Evolutionary conservation across 2,797 vertebrate genomes (phyloP), one percentile per base, ranked within the genome.

Genomic region (Pangasius krempfi): DNA sequence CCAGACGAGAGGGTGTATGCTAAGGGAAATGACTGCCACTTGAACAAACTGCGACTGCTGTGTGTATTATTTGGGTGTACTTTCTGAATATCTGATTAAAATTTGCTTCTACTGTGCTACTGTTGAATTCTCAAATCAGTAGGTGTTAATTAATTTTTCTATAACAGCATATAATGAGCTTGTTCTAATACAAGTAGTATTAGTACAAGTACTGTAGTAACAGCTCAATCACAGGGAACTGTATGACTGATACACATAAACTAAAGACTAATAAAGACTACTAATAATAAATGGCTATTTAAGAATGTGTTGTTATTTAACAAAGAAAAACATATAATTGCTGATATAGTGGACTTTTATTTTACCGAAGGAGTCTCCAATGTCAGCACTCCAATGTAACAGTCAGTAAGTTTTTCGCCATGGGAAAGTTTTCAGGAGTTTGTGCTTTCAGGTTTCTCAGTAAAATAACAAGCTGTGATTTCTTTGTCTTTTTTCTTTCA

Each of bases 21-120:
- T 37, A 62, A 90, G 83, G 91, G 92, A 94, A 94, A 94, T 86
- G 88, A 91, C 90, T 92, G 90, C 92, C 94, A 94, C 89, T 92
- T 94, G 91, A 72, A 91, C 90, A 93, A 94, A 95, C 87, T 89
- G 90, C 86, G 87, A 76, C 76, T 79, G 85, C 68, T 72, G 84
- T 68, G 85, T 87, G 62, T 68, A 70, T 52, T 66, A 84, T 84
- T 37, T 44, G 33, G 54, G 13, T 79, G 58, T 64, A 80, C 82
- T 89, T 56, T 78, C 72, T 44, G 88, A 60, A 66, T 54, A 70
- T 50, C 37, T 62, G 27, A 82, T 62, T 40, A 60, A 60, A 81
- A 80, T 25, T 6, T 8, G n/a, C 25, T 47, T 76, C 10, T 22
- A 80, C 9, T 22, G 14, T 14, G 18, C 56, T 2, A 18, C 33